Base-by-base conservation (phyloP, 2,888 invertebrate species). In the Bruchidius siliquastri region DNA sequence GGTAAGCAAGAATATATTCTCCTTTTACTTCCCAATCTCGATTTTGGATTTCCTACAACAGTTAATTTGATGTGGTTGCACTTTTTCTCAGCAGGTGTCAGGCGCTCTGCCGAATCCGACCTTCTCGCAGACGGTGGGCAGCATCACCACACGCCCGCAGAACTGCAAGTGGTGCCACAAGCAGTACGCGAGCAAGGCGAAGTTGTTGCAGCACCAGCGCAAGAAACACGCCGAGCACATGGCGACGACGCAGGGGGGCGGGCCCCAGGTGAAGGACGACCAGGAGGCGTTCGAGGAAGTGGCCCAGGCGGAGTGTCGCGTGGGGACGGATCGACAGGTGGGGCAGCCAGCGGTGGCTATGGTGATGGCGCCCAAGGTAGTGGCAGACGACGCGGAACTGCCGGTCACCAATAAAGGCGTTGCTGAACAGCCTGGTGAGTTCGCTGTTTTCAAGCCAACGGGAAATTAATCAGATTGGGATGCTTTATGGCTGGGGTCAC, bases 131-230 rank as follows among this genome's bases (percentile, higher is more conserved):
- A 91, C 91, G 0, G 92, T 92, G n/a, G 93, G 93, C 20, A 92
- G 91, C 80, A 89, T 93, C 20, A 91, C 92, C 4, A 91, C 92
- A 0, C 89, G 89, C 78, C 92, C 93, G 0, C 93, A 93, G 81
- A 88, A 90, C 69, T 94, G 95, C 83, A 89, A 90, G 74, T 93
- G 92, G 89, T 97, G 96, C 84, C 94, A 95, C 84, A 94, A 95
- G 78, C 96, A 96, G 86, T 96, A 96, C 85, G 94, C 93, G 22
- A 93, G 94, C 80, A 92, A 93, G 82, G 91, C 92, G 68, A 92
- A 93, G 81, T 85, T 93, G 74, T 82, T 93, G 78, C 92, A 92
- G 81, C 93, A 93, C 83, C 90, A 92, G 80, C 88, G 93, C 0
- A 90, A 90, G 76, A 89, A 89, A 67, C 93, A 93, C 80, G 86